phyloP scores from a whole-genome alignment of 2,797 vertebrate species.

The Spheniscus humboldti region DNA sequence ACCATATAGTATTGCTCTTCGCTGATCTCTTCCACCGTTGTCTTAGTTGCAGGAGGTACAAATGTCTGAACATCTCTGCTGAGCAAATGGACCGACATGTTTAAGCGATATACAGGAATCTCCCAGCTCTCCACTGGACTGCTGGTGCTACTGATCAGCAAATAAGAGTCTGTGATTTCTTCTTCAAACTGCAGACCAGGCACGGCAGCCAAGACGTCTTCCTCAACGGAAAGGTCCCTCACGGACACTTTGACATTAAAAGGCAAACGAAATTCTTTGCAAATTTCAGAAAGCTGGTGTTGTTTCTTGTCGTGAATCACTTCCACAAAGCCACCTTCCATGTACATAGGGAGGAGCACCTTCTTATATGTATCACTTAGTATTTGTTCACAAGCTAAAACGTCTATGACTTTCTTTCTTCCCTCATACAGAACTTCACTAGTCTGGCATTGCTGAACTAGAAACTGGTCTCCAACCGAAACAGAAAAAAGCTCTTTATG shows the following conservation, averaged over 20 bases:
- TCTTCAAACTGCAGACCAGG: constrained; percentile 81
- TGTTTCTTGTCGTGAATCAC: constrained; percentile 81
- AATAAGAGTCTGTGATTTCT: constrained; percentile 80
- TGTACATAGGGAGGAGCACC: constrained; percentile 77
- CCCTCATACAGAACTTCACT: constrained; percentile 65
- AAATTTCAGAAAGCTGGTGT: constrained; percentile 79
- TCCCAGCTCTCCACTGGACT: constrained; percentile 76
- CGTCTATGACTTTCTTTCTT: constrained; percentile 56
- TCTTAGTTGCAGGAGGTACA: constrained; percentile 4
- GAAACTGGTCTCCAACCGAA: constrained; percentile 80
- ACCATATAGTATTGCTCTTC: constrained; percentile 83
- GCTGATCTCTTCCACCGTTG: constrained; percentile 77
- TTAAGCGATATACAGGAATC: constrained; percentile 74
- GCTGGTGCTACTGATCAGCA: constrained; percentile 74
- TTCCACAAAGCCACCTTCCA: constrained; percentile 85
- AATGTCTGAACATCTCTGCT: background rate
- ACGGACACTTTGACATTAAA: constrained; percentile 85
- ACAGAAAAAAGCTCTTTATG: constrained; percentile 75
- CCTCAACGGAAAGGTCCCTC: constrained; percentile 78
- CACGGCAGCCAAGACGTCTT: constrained; percentile 77
- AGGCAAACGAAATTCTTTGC: constrained; percentile 75
- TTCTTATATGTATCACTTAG: constrained; percentile 59
- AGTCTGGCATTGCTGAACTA: constrained; percentile 71
- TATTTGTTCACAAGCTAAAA: constrained; percentile 78
- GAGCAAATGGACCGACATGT: constrained; percentile 73